Percentiles rank a stretch among this genome's conserved stretches.
Evolutionary conservation across 2,113 vertebrate genomes (phyloP).

Genomic region (Oceanodroma tethys): DNA sequence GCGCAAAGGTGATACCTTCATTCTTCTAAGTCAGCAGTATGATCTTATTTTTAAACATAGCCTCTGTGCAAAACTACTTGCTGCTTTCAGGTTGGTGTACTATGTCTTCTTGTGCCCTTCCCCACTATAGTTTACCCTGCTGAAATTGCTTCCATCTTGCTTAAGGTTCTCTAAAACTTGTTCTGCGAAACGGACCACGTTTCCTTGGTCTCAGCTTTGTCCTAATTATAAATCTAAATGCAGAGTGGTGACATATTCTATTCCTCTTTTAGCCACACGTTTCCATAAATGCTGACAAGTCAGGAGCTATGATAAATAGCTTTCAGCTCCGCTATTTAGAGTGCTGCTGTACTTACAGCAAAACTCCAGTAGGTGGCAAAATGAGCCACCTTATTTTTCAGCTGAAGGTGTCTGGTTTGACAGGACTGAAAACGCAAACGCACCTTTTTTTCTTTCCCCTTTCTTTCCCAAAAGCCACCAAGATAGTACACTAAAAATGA

Average conservation of each 20-base stretch:
- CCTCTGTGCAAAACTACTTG: background rate
- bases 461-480: background rate
- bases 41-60: slow-evolving; percentile 39
- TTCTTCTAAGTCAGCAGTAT: slow-evolving; percentile 5
- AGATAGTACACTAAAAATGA: accelerated
- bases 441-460: too few species aligned
- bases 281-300: slow-evolving; percentile 50
- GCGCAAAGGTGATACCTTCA: background rate
- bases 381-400: background rate
- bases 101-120: slow-evolving; percentile 26
- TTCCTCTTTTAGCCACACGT: slow-evolving; percentile 55
- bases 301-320: slow-evolving; percentile 1
- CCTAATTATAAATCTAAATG: slow-evolving; percentile 73
- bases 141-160: slow-evolving; percentile 52
- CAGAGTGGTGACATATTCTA: slow-evolving; percentile 57
- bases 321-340: background rate
- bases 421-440: background rate
- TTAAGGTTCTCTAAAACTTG: slow-evolving; percentile 22
- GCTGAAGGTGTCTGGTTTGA: background rate
- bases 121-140: background rate
- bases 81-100: background rate
- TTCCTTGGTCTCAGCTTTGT: slow-evolving; percentile 51
- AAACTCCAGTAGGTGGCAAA: slow-evolving; percentile 32
- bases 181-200: slow-evolving; percentile 10
- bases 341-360: background rate